phyloP scores from a whole-genome alignment of 64 coral and sea anemone genomes.

The Trachythela sp. region DNA sequence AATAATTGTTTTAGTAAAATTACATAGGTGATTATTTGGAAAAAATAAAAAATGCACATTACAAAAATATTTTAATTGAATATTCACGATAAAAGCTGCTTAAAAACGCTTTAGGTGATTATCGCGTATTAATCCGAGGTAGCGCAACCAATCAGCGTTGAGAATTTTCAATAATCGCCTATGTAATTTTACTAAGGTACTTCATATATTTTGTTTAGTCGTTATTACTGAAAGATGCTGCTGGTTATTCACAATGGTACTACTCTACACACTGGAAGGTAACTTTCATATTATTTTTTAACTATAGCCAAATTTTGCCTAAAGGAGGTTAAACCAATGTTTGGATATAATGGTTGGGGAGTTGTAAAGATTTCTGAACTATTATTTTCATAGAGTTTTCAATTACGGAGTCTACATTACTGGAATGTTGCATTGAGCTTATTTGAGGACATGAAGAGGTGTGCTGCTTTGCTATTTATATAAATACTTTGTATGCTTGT shows the following conservation, averaged over 20 bases:
- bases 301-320: background rate
- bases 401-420: conserved; percentile 77
- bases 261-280: conserved; percentile 98
- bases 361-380: background rate
- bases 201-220: no score
- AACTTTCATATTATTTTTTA: background rate
- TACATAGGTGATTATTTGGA: no score
- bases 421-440: conserved; percentile 60
- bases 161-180: no score
- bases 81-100: no score
- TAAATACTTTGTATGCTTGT: background rate
- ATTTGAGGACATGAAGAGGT: conserved; percentile 66
- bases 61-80: no score
- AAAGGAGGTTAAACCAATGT: background rate
- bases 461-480: background rate
- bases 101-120: no score
- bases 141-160: no score
- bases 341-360: background rate
- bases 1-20: no score
- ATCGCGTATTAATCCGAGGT: no score
- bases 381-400: conserved; percentile 59
- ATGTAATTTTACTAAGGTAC: no score
- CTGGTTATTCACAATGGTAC: conserved; percentile 55
- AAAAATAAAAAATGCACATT: no score
- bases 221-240: background rate